Percentiles rank a stretch among this genome's conserved stretches.
These are phyloP conservation scores for Creontiades dilutus DNA, from an alignment of 2,888 invertebrate species.

Conservation along the genomic window DNA sequence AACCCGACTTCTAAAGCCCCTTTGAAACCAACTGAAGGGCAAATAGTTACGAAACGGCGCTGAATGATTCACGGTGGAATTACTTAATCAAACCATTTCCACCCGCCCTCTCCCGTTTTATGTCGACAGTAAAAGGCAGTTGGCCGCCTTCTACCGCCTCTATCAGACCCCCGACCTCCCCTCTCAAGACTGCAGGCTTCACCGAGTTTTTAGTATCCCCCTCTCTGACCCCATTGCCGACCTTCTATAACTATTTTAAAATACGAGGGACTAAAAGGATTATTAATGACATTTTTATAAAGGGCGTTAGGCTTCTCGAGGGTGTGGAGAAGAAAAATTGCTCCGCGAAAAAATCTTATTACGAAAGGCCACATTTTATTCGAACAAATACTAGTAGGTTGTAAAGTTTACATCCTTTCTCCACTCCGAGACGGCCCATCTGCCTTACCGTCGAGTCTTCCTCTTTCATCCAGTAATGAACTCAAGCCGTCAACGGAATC, in stretches of 20 bases:
- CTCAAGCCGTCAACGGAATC: neutral
- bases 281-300: slow-evolving; percentile 59
- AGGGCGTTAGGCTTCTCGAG: slow-evolving; percentile 35
- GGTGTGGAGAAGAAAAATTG: slow-evolving; percentile 39
- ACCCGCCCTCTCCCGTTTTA: slow-evolving; percentile 3
- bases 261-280: slow-evolving; percentile 45
- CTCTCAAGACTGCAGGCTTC: neutral
- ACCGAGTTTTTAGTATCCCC: slow-evolving; percentile 20
- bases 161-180: neutral
- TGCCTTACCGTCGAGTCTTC: neutral
- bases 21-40: neutral
- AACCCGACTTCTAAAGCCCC: neutral
- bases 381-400: slow-evolving; percentile 25
- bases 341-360: slow-evolving; percentile 26
- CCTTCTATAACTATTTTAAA: slow-evolving; percentile 58
- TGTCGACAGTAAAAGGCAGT: slow-evolving; percentile 24
- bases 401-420: slow-evolving; percentile 31
- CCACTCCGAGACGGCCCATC: neutral
- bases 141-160: neutral
- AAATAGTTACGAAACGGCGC: slow-evolving; percentile 39
- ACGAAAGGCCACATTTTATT: slow-evolving; percentile 28
- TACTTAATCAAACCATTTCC: slow-evolving; percentile 64
- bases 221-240: neutral
- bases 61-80: slow-evolving; percentile 57
- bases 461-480: slow-evolving; percentile 8